These are phyloP conservation scores for Melanotaenia maccullochi DNA, from an alignment of 2,797 vertebrate genomes.

Conservation along the genomic window DNA sequence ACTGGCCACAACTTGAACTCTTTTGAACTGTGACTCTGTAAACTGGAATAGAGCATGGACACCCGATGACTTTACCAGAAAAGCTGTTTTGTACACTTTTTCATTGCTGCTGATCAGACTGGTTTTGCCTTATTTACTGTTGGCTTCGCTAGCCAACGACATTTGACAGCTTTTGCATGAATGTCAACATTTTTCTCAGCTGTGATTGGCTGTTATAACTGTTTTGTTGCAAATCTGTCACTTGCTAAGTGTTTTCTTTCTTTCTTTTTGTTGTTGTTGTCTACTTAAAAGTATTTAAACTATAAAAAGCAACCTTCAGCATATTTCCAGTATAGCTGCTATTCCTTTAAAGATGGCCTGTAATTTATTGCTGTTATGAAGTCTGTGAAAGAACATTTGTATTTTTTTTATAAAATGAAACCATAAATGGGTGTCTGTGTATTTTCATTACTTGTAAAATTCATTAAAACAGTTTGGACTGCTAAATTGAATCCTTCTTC, in stretches of 20 bases:
- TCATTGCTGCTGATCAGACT: constrained; percentile 84
- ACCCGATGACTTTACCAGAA: constrained; percentile 45
- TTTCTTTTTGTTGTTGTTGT: constrained; percentile 76
- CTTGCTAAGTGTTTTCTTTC: constrained; percentile 63
- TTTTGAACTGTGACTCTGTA: constrained; percentile 55
- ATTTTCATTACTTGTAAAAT: constrained; percentile 67
- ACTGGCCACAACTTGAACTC: constrained; percentile 58
- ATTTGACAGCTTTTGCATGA: constrained; percentile 89
- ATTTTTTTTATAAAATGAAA: constrained; percentile 87
- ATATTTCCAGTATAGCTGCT: constrained; percentile 46
- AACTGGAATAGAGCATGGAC: constrained; percentile 70
- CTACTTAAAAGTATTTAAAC: constrained; percentile 65
- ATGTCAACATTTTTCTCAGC: constrained; percentile 77
- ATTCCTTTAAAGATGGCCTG: constrained; percentile 75
- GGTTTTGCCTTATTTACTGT: constrained; percentile 86
- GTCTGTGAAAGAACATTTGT: constrained; percentile 88
- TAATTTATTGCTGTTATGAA: constrained; percentile 85
- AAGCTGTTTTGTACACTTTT: constrained; percentile 65
- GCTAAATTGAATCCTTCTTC: constrained; percentile 1
- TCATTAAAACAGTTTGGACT: constrained; percentile 52
- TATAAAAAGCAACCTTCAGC: constrained; percentile 58
- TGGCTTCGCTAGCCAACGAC: constrained; percentile 77
- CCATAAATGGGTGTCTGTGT: constrained; percentile 38
- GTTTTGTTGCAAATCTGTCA: constrained; percentile 72
- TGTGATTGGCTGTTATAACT: constrained; percentile 70